phyloP scores from a whole-genome alignment of 2,113 vertebrate genomes.

The Piprites chloris region DNA sequence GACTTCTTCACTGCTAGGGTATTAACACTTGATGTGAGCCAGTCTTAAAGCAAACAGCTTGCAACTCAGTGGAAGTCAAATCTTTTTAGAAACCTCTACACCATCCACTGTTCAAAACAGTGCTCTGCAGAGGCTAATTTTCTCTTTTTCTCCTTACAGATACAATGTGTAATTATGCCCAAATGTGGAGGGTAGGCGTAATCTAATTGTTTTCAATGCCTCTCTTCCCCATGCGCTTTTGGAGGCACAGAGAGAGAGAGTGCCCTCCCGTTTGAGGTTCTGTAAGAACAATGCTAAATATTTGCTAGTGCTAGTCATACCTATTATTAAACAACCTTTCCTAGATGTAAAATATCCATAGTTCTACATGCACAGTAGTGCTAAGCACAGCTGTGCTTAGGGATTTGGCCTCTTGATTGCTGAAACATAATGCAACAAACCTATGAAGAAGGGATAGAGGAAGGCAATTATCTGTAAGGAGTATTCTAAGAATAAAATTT shows the following conservation, averaged over 20 bases:
- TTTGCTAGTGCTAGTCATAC: background rate
- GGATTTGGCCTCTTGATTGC: background rate
- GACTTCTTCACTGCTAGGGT: background rate
- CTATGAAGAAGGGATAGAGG: background rate
- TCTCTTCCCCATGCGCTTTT: background rate
- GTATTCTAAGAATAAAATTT: background rate
- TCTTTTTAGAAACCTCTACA: background rate
- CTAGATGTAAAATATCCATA: background rate
- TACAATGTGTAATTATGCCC: background rate
- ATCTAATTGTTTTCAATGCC: background rate
- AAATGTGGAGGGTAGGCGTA: background rate
- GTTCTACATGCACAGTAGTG: background rate
- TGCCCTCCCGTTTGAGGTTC: background rate
- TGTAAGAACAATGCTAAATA: fast-evolving
- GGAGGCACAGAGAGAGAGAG: background rate
- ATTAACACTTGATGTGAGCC: background rate
- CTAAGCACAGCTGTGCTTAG: background rate
- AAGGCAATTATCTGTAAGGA: background rate
- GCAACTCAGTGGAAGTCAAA: background rate
- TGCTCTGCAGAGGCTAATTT: background rate
- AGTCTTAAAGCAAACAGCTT: background rate
- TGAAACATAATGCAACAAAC: background rate
- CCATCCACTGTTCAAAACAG: background rate
- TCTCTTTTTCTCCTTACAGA: background rate
- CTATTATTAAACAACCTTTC: background rate